Base-by-base conservation (phyloP, 92 coral and sea anemone genomes). In the Palythoa heliodiscus region DNA sequence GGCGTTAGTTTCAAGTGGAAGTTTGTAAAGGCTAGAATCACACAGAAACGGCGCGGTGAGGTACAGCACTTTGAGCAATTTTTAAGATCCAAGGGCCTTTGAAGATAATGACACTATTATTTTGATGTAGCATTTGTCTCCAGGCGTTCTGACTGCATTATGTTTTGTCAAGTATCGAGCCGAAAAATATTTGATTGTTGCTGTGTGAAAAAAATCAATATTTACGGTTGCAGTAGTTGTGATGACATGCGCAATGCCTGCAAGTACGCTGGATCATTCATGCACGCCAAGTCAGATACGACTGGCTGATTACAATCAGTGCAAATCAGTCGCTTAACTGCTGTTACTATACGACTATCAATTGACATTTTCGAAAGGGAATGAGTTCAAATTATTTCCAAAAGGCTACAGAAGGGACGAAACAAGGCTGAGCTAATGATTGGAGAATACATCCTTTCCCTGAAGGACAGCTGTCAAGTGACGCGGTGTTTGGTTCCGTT, bases 401-500 rank as follows among this genome's bases (percentile, higher is more conserved):
- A 52, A 76, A 76, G 43, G 48, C 25, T 15, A 76, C 47, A 76
- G 47, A 76, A 53, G 53, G 24, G 81, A 40, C 24, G 67, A 76
- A 20, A 13, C 48, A 38, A 76, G 24, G 25, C n/a, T 76, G 3
- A 53, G 38, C 67, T 68, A 76, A 76, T 76, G 20, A 39, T 19
- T 76, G 39, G 7, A 7, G 19, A 54, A 13, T 25, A 24, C 24
- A 14, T 76, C 66, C 23, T 55, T 54, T 35, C 25, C 50, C 68
- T 54, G 39, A 54, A 19, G 6, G 81, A 76, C 81, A 76, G 81
- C 81, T 76, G 81, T 76, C 81, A 76, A 76, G 50, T 52, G 35
- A 23, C 17, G 15, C 23, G 8, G 67, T 52, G 81, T 29, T 58
- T 24, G 67, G 53, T 76, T 76, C 81, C 81, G 23, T 13, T 17